Evolutionary conservation across 2,888 invertebrate species (phyloP).

Genomic region (Tolmerus cingulatus): DNA sequence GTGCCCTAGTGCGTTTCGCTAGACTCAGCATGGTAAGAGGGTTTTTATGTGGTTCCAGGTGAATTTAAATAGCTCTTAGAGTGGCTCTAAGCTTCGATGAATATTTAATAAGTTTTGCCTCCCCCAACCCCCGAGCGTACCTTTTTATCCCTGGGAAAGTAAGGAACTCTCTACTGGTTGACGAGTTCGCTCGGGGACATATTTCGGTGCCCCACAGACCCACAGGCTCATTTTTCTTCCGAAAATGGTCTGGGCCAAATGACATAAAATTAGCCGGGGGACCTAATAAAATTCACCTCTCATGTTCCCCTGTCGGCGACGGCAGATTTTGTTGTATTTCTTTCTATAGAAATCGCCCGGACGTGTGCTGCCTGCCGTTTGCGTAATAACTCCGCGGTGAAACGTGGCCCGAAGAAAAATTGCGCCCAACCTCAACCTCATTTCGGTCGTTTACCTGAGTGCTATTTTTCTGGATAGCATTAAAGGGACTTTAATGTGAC

Average conservation of each 20-base stretch:
- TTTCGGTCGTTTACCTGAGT: not conserved
- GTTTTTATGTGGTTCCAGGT: constrained; percentile 8
- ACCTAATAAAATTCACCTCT: not conserved
- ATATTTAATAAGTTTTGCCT: constrained; percentile 19
- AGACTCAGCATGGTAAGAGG: not conserved
- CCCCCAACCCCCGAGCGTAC: not conserved
- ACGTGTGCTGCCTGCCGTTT: not conserved
- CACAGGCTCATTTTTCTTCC: not conserved
- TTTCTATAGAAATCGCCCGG: not conserved
- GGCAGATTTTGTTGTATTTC: not conserved
- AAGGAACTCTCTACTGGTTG: not conserved
- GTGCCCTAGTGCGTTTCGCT: not conserved
- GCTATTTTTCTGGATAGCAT: not conserved
- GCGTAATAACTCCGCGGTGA: not conserved
- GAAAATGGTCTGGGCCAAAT: not conserved
- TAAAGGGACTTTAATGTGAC: not conserved
- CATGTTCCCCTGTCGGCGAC: not conserved
- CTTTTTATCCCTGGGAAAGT: not conserved
- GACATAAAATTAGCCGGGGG: not conserved
- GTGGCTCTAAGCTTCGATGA: constrained; percentile 8
- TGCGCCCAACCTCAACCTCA: not conserved
- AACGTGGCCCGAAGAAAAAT: not conserved
- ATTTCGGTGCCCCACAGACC: not conserved
- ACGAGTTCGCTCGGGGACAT: not conserved
- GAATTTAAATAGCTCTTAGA: constrained; percentile 12